These are phyloP conservation scores for Enhydra lutris DNA, from an alignment of 2,113 vertebrate genomes.

Conservation along the genomic window DNA sequence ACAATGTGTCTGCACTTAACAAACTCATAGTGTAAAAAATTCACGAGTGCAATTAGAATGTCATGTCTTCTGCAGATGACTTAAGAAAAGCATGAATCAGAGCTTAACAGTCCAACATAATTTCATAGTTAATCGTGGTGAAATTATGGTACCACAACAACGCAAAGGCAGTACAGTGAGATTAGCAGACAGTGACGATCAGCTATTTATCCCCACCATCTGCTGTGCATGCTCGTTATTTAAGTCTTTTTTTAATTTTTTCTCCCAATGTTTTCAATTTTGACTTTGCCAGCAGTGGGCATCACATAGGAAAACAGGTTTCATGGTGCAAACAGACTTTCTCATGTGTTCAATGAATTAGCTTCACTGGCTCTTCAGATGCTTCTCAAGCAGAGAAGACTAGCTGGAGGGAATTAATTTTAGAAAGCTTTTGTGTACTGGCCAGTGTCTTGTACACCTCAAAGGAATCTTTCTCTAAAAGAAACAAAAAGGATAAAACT, in stretches of 20 bases:
- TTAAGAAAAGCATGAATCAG: constrained; percentile 78
- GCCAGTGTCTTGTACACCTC: background rate
- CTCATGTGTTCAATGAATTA: constrained; percentile 31
- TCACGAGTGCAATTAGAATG: constrained; percentile 80
- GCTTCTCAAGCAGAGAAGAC: constrained; percentile 18
- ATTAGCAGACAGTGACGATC: constrained; percentile 58
- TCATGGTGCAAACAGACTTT: constrained; percentile 62
- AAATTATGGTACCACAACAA: constrained; percentile 69
- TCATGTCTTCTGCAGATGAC: constrained; percentile 73
- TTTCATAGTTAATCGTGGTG: constrained; percentile 72
- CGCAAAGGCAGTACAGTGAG: constrained; percentile 45
- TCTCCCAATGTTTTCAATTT: background rate
- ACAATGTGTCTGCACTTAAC: constrained; percentile 80
- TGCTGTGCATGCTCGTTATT: constrained; percentile 33
- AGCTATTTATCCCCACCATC: constrained; percentile 46
- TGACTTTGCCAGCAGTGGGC: constrained; percentile 41
- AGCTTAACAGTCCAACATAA: constrained; percentile 75
- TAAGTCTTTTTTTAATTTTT: constrained; percentile 10
- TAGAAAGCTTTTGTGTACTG: background rate
- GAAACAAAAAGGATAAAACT: background rate
- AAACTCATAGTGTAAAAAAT: constrained; percentile 79
- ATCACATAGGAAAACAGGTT: constrained; percentile 40
- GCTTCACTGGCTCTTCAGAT: background rate
- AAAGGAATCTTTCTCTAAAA: background rate
- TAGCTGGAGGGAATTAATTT: background rate